phyloP scores from a whole-genome alignment of 2,888 invertebrate genomes.

The Atrina japonica region DNA sequence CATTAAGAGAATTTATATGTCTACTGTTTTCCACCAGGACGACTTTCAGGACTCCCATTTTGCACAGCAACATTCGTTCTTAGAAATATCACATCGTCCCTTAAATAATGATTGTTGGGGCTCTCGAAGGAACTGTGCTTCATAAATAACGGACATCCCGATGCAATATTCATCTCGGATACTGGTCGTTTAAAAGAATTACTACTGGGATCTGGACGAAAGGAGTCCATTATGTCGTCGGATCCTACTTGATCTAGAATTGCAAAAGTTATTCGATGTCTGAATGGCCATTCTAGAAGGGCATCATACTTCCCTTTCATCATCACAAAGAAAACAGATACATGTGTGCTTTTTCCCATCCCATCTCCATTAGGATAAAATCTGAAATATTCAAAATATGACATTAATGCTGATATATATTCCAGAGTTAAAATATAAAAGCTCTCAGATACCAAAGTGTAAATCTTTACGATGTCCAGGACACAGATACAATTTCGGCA shows the following conservation, averaged over 20 bases:
- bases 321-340: conserved; percentile 79
- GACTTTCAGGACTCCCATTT: no score
- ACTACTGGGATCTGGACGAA: conserved; percentile 77
- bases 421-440: no score
- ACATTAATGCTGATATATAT: no score
- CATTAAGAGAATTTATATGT: no score
- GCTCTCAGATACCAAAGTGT: no score
- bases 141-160: conserved; percentile 79
- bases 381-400: no score
- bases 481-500: no score
- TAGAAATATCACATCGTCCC: conserved; percentile 73
- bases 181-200: conserved; percentile 77
- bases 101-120: conserved; percentile 60
- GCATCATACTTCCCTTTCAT: conserved; percentile 76
- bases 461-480: no score
- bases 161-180: conserved; percentile 80
- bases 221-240: conserved; percentile 75
- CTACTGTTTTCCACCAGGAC: no score
- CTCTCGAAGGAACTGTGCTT: conserved; percentile 61
- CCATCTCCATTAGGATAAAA: conserved; percentile 79
- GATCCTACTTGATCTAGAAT: conserved; percentile 75
- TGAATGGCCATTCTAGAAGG: conserved; percentile 77
- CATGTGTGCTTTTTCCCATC: conserved; percentile 74
- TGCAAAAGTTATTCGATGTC: conserved; percentile 75
- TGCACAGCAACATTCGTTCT: conserved; percentile 47